Percentiles rank a stretch among this genome's conserved stretches.
phyloP scores from a whole-genome alignment of 2,113 vertebrate species.

The Thamnaconus septentrionalis region DNA sequence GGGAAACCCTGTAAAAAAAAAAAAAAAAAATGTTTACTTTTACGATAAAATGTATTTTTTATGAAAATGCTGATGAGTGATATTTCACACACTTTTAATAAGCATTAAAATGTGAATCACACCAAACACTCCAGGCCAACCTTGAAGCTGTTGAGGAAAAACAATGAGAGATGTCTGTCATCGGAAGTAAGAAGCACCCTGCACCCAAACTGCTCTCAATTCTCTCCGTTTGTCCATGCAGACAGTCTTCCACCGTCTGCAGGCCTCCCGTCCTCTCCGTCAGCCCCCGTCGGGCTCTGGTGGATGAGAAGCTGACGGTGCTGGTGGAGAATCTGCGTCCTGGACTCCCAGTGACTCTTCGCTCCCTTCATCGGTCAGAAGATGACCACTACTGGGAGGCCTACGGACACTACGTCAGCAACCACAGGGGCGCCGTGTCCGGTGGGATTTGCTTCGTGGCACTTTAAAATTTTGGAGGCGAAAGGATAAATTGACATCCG shows the following conservation, averaged over 20 bases:
- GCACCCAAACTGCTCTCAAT: no score
- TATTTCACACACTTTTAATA: no score
- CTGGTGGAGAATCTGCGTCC: slow-evolving; percentile 63
- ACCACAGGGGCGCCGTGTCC: slow-evolving; percentile 55
- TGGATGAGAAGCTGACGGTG: slow-evolving; percentile 66
- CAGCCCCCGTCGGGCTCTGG: slow-evolving; percentile 59
- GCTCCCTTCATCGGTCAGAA: slow-evolving; percentile 64
- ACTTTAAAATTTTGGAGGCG: background rate
- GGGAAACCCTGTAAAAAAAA: no score
- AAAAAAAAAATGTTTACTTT: no score
- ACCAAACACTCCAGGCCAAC: no score
- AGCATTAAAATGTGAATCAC: no score
- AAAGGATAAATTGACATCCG: background rate
- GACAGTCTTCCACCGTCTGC: slow-evolving; percentile 1
- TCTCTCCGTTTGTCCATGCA: slow-evolving; percentile 11
- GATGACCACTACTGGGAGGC: slow-evolving; percentile 73
- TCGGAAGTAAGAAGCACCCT: no score
- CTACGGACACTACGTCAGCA: slow-evolving; percentile 69
- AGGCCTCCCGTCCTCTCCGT: slow-evolving; percentile 46
- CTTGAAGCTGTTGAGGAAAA: no score
- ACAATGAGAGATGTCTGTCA: no score
- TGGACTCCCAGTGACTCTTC: slow-evolving; percentile 55
- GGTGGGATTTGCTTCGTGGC: slow-evolving; percentile 40
- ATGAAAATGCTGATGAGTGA: no score
- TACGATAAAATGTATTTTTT: no score